These are phyloP conservation scores for Hylaeus volcanicus DNA, from an alignment of 1,140 invertebrate genomes.

Conservation along the genomic window DNA sequence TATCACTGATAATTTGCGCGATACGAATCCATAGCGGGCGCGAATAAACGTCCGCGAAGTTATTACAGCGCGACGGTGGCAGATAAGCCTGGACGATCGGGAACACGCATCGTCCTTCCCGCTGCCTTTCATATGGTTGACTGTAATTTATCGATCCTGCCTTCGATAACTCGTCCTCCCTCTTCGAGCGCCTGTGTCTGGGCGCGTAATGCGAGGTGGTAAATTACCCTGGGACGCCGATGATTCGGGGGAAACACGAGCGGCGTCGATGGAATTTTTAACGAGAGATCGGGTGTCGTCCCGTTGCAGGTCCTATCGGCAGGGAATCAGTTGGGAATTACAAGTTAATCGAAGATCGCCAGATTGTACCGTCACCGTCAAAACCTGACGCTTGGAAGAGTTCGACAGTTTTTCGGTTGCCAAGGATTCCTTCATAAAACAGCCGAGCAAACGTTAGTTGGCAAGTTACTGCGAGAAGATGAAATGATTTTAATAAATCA, in stretches of 20 bases:
- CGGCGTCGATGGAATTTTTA: slow-evolving; percentile 53
- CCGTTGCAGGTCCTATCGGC: slow-evolving; percentile 11
- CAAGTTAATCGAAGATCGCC: slow-evolving; percentile 41
- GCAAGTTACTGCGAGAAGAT: no score
- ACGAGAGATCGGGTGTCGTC: slow-evolving; percentile 40
- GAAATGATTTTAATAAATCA: no score
- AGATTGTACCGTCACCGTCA: slow-evolving; percentile 7
- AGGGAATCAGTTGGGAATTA: slow-evolving; percentile 28
- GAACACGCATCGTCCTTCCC: slow-evolving; percentile 30
- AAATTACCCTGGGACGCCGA: slow-evolving; percentile 47
- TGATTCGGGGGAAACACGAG: slow-evolving; percentile 57
- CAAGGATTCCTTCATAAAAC: no score
- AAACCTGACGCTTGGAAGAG: neutral
- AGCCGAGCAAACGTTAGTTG: no score
- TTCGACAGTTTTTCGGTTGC: no score
- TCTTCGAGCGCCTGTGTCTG: neutral
- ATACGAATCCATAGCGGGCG: slow-evolving; percentile 54
- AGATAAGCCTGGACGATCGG: slow-evolving; percentile 38
- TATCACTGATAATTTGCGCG: slow-evolving; percentile 69
- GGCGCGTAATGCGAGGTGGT: slow-evolving; percentile 40
- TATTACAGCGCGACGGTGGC: slow-evolving; percentile 52
- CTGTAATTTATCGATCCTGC: slow-evolving; percentile 65
- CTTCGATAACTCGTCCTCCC: slow-evolving; percentile 36
- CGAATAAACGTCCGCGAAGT: slow-evolving; percentile 47
- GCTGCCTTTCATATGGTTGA: slow-evolving; percentile 44